phyloP scores from a whole-genome alignment of 2,888 invertebrate species.

The Eilema caniola region DNA sequence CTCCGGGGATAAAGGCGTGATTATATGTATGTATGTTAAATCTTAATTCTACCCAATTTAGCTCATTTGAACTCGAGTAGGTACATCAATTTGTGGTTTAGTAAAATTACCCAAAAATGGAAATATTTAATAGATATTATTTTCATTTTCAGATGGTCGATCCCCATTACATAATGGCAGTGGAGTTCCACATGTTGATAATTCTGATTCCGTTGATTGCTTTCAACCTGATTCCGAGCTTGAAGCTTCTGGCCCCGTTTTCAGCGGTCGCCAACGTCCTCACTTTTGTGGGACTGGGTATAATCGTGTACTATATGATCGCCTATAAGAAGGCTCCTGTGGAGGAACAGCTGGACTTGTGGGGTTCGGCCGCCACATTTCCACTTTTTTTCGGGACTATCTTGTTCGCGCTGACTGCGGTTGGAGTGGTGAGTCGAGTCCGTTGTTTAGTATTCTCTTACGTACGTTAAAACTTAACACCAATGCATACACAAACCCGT shows the following conservation, averaged over 20 bases:
- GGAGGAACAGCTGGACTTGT: constrained; percentile 72
- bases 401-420: constrained; percentile 95
- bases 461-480: too few species aligned
- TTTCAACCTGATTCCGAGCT: constrained; percentile 91
- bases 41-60: neutral
- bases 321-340: constrained; percentile 65
- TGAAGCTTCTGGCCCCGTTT: constrained; percentile 93
- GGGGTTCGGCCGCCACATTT: constrained; percentile 75
- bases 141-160: constrained; percentile 45
- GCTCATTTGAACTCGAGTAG: too few species aligned
- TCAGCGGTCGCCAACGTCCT: constrained; percentile 94
- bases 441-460: neutral
- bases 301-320: constrained; percentile 90
- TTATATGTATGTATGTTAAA: too few species aligned
- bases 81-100: too few species aligned
- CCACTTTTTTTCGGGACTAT: constrained; percentile 91
- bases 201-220: constrained; percentile 89
- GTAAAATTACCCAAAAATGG: too few species aligned
- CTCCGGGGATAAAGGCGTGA: too few species aligned
- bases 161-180: constrained; percentile 65
- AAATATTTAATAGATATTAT: neutral
- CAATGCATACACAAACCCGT: too few species aligned
- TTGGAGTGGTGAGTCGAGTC: constrained; percentile 89
- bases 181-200: constrained; percentile 89
- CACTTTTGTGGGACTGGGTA: constrained; percentile 91